Evolutionary conservation across 2,888 invertebrate species (phyloP), one percentile per base, ranked within the genome.

Genomic region (Rhamnusium bicolor): DNA sequence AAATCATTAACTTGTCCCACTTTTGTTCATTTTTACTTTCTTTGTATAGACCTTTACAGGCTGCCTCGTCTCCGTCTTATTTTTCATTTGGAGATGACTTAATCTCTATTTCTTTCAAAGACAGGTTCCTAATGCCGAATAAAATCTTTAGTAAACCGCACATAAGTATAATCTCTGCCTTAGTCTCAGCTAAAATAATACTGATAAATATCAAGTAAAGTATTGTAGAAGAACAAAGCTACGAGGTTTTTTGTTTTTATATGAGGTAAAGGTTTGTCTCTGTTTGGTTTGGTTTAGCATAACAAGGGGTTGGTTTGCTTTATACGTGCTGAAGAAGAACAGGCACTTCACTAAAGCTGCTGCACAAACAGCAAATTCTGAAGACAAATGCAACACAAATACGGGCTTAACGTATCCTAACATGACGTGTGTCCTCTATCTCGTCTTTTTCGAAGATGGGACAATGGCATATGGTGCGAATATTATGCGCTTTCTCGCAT

Each of bases 321-420:
- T 81, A 79, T 82, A 79, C 77, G 78, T 69, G 68, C 60, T 49
- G 63, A 66, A 75, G 51, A 62, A 68, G 61, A 69, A 77, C 69
- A 81, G 77, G 77, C 81, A 83, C 80, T 81, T 79, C 74, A 73
- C 73, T 63, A 82, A 84, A 85, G 83, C 83, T 81, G 80, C 78
- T 81, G 79, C 80, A 82, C 81, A 84, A 84, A 85, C 82, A 84
- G 75, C 74, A 76, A 80, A 77, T 78, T 78, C 72, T 69, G 79
- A 81, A 84, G 84, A 84, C 81, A 82, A 82, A 84, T 84, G 81
- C 79, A 82, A 83, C 73, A 81, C 83, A 83, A 84, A 84, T 82
- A 83, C 79, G 72, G 77, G 80, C 77, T 81, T 80, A 82, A 80
- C 79, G 79, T 78, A 80, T 80, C 80, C 81, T 80, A 80, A 79